Percentiles rank a stretch among this genome's conserved stretches.
Conservation (phyloP, 2,113 vertebrate species). For the Pseudorectes ferrugineus region DNA sequence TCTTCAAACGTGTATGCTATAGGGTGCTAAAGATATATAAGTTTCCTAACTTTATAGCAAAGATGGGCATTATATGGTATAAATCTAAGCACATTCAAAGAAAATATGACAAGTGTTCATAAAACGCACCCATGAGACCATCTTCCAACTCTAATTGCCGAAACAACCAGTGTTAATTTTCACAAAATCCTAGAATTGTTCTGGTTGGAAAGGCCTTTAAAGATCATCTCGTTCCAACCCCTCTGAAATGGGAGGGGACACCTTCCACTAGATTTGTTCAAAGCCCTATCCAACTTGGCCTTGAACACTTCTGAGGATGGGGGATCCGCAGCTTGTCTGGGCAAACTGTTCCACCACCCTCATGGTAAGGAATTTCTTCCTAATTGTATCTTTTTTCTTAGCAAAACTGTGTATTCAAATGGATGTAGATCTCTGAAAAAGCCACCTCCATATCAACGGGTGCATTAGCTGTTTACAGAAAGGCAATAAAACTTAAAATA, state of each 20-base stretch:
- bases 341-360: background rate
- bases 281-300: background rate
- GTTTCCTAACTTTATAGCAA: background rate
- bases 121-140: background rate
- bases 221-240: rapidly evolving
- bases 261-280: background rate
- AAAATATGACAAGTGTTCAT: background rate
- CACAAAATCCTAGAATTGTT: background rate
- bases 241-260: background rate
- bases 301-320: background rate
- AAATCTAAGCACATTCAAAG: conserved; percentile 4
- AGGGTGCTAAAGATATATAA: background rate
- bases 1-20: background rate
- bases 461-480: background rate
- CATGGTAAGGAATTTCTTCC: background rate
- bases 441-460: background rate
- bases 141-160: background rate
- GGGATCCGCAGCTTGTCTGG: background rate
- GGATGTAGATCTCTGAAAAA: background rate
- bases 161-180: background rate
- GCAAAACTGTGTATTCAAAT: conserved; percentile 1
- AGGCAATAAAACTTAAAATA: conserved; percentile 8
- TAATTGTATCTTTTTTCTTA: background rate
- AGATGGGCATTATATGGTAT: background rate
- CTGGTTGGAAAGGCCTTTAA: background rate